These are phyloP conservation scores for Syrista parreyssii DNA, from an alignment of 2,888 invertebrate species.

Conservation along the genomic window DNA sequence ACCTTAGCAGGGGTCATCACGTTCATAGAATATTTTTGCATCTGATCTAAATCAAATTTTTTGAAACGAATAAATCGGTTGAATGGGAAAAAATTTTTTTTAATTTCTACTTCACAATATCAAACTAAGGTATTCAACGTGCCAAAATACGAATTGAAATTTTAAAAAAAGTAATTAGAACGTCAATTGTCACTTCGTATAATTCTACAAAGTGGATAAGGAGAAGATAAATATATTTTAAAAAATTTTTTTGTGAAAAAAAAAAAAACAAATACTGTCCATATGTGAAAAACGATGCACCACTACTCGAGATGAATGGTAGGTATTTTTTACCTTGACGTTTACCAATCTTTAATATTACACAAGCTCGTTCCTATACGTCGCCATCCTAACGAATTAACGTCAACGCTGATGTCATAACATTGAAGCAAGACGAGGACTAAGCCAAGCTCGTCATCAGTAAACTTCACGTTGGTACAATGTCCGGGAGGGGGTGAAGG, in stretches of 20 bases:
- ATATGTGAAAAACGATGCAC: too few relatives aligned
- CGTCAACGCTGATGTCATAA: not conserved
- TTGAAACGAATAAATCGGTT: too few relatives aligned
- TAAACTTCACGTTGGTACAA: slow-evolving; percentile 15
- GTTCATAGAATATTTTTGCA: too few relatives aligned
- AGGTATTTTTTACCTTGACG: not conserved
- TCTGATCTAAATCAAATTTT: too few relatives aligned
- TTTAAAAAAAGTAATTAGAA: not conserved
- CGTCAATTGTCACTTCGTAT: not conserved
- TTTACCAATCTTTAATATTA: not conserved
- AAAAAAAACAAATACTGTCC: too few relatives aligned
- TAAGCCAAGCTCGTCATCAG: slow-evolving; percentile 17
- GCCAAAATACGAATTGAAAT: not conserved
- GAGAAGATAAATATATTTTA: not conserved
- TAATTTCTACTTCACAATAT: not conserved
- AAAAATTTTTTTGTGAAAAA: too few relatives aligned
- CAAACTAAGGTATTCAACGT: not conserved
- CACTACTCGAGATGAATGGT: too few relatives aligned
- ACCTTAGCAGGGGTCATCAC: too few relatives aligned
- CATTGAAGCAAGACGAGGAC: slow-evolving; percentile 8
- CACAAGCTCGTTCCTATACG: not conserved
- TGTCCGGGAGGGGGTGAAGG: not conserved
- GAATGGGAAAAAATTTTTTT: not conserved
- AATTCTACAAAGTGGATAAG: not conserved
- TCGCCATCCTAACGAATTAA: slow-evolving; percentile 12